These are phyloP conservation scores for Tarsius wallacei DNA, from an alignment of 2,797 vertebrate genomes.

Conservation along the genomic window DNA sequence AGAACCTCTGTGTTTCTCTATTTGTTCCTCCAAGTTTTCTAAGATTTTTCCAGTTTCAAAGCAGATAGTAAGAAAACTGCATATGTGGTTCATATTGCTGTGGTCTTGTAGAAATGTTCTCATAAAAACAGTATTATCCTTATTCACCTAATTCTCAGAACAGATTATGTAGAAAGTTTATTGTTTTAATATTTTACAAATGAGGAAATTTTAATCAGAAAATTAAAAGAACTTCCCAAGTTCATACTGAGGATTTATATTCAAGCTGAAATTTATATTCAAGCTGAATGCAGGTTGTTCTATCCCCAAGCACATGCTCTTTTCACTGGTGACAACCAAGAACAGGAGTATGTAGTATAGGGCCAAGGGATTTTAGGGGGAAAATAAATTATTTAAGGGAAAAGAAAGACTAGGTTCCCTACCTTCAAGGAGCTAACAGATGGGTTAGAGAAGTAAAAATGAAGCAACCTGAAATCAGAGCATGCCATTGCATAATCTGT, in stretches of 20 bases:
- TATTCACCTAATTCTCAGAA: constrained; percentile 41
- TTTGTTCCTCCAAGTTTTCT: not conserved
- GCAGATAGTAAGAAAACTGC: not conserved
- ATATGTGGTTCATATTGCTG: not conserved
- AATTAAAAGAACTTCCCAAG: constrained; percentile 31
- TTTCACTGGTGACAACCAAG: not conserved
- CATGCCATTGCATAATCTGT: not conserved
- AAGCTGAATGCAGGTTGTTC: constrained; percentile 53
- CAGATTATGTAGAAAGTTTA: constrained; percentile 22
- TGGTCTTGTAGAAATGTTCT: not conserved
- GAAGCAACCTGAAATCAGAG: constrained; percentile 41
- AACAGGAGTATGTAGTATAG: not conserved
- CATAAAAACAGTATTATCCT: not conserved
- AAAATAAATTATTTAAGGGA: not conserved
- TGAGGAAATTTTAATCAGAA: constrained; percentile 40
- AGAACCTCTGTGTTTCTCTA: not conserved
- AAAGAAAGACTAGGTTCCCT: not conserved
- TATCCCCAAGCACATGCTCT: not conserved
- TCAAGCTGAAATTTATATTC: constrained; percentile 14
- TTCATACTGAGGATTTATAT: not conserved
- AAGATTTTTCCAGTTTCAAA: not conserved
- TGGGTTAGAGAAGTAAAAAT: not conserved
- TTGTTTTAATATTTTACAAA: constrained; percentile 39
- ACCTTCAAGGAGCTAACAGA: not conserved
- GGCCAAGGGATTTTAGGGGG: not conserved